Conservation (phyloP, 2,113 vertebrate genomes). For the Protobothrops flavoviridis region DNA sequence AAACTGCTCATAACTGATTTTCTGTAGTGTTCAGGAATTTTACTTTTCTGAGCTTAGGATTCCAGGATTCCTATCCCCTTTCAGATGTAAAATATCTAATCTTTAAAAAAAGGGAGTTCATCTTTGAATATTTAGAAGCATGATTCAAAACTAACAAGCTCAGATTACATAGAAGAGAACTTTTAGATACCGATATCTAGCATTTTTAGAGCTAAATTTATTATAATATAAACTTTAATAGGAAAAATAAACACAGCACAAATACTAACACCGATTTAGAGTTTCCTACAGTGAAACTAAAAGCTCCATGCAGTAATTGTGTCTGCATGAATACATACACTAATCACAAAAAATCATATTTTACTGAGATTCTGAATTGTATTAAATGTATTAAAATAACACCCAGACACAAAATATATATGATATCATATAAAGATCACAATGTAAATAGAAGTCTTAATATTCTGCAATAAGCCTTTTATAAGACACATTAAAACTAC, state of each 20-base stretch:
- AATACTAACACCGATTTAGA: neutral
- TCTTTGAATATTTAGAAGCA: neutral
- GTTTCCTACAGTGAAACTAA: neutral
- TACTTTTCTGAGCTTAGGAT: conserved; percentile 53
- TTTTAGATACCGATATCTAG: conserved; percentile 41
- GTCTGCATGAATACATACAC: neutral
- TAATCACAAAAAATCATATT: neutral
- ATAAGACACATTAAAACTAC: neutral
- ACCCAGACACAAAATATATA: neutral
- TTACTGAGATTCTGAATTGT: neutral
- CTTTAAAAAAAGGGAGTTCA: neutral
- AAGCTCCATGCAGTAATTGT: neutral
- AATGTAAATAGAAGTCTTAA: neutral
- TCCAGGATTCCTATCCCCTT: conserved; percentile 35
- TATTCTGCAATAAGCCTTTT: neutral
- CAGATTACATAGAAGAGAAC: conserved; percentile 37
- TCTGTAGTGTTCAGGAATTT: conserved; percentile 47
- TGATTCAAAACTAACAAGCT: neutral
- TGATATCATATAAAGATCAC: neutral
- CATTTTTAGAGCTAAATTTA: conserved; percentile 54
- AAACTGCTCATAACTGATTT: conserved; percentile 44
- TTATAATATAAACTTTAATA: conserved; percentile 12
- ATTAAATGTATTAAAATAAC: neutral
- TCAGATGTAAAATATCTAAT: neutral
- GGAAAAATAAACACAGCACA: neutral